phyloP scores from a whole-genome alignment of 2,113 vertebrate species.

The Leptosomus discolor region DNA sequence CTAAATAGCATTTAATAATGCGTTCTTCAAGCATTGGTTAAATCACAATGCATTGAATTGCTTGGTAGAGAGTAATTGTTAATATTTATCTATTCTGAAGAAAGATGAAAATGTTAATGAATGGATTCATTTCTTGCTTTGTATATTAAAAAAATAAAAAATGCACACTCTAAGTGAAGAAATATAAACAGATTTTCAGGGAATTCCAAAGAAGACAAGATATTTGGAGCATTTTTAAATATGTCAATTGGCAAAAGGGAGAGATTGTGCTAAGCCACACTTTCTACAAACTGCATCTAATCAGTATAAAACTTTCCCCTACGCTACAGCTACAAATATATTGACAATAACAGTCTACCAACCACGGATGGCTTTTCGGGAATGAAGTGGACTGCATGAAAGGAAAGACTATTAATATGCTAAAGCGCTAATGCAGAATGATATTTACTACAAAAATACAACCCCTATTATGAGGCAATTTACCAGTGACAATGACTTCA shows the following conservation, averaged over 20 bases:
- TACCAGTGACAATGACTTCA: not conserved
- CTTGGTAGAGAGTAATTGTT: not conserved
- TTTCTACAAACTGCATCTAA: not conserved
- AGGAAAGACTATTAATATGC: not conserved
- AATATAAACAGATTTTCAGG: not conserved
- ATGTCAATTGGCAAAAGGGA: not conserved
- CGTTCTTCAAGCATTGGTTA: not conserved
- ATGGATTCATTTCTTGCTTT: not conserved
- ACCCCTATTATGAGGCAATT: not conserved
- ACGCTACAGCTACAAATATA: not conserved
- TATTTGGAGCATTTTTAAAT: not conserved
- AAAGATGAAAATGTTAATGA: not conserved
- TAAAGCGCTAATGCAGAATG: not conserved
- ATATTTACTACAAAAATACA: not conserved
- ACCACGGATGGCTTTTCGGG: not conserved
- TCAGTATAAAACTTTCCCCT: not conserved
- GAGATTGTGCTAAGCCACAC: not conserved
- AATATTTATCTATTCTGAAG: not conserved
- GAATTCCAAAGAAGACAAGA: not conserved
- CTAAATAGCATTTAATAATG: not conserved
- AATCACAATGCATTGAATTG: fast-evolving
- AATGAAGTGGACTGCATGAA: not conserved
- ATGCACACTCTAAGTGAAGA: not conserved
- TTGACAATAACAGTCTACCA: not conserved
- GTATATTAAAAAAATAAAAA: not conserved